Evolutionary conservation across 2,797 vertebrate species (phyloP), one percentile per base, ranked within the genome.

Genomic region (Pseudomugil gertrudae): DNA sequence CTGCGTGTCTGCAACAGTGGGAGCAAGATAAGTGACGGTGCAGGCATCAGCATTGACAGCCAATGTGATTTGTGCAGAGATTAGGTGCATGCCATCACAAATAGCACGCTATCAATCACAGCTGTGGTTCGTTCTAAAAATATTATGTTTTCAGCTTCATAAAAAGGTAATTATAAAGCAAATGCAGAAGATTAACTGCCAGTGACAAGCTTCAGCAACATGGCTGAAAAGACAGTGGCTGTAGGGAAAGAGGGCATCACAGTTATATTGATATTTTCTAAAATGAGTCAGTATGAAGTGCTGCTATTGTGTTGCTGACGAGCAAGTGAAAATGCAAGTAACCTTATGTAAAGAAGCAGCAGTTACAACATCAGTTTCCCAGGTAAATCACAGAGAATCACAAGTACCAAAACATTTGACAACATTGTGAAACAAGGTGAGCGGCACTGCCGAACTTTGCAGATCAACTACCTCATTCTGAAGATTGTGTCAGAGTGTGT

Each of bases 181-280:
- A 47, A 66, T 63, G 33, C 15, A 62, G 62, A 64, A 74, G 83
- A 87, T 89, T 74, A 88, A 85, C 74, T 61, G 78, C 69, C 66
- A 57, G 43, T 72, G 63, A 30, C 57, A 58, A 70, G 75, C 62
- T 50, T 59, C 58, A 15, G 40, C 57, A 81, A 76, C 60, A 47
- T 52, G 62, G 59, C 53, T 55, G 38, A 75, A 40, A 63, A 56
- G 79, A 75, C 85, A 40, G 72, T 60, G 67, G 74, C 50, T 67
- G 69, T 23, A 63, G 60, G 77, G 80, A 83, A 74, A 68, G 35
- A 70, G 55, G 57, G 78, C 81, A 87, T 81, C 60, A 71, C 69
- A 76, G 62, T 55, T 57, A 84, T 79, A 74, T 69, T 66, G 57
- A 75, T 86, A 86, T 86, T 87, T 87, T 85, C 73, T 80, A 69